Base-by-base conservation (phyloP, 2,888 invertebrate genomes). In the Temnothorax ravouxi region DNA sequence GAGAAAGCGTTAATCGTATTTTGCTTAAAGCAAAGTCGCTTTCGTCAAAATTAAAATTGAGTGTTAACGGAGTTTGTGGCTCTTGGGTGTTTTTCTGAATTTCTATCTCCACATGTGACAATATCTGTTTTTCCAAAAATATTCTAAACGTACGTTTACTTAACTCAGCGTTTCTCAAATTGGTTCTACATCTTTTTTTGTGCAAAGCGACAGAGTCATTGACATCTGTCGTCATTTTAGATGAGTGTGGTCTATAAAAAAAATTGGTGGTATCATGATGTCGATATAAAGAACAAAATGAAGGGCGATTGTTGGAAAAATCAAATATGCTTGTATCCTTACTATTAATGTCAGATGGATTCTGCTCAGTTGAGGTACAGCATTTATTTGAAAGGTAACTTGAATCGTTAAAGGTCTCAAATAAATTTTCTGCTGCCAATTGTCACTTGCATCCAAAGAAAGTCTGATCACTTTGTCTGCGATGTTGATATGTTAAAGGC, bases 401-500 rank as follows among this genome's bases (percentile, higher is more conserved):
- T 66, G 75, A 34, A 77, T 61, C 44, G n/a, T 44, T 34, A 21
- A 41, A 44, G 38, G 25, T 29, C 61, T 56, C 52, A 67, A 47
- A 52, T 52, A 50, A 56, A 61, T 69, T 56, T 77, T 83, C 41
- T 38, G 38, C 67, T 59, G 69, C 44, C 72, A 61, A 86, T 76
- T 89, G 93, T 94, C 93, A 94, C 92, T 94, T 94, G 88, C 91
- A 90, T 47, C 87, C 79, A 29, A 91, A 83, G 77, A 94, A 93
- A 9, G 88, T 89, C 79, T 93, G 93, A 86, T 94, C 94, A 64
- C 92, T 94, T 90, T 94, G 94, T 62, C 94, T 91, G 25, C 94
- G 92, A 85, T 94, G 94, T 74, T 94, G 93, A 83, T 94, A 96
- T 6, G 95, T 96, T 38, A 96, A 92, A 25, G 95, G 95, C 9